Conservation (phyloP, 2,113 vertebrate species). For the Carassius carassius region DNA sequence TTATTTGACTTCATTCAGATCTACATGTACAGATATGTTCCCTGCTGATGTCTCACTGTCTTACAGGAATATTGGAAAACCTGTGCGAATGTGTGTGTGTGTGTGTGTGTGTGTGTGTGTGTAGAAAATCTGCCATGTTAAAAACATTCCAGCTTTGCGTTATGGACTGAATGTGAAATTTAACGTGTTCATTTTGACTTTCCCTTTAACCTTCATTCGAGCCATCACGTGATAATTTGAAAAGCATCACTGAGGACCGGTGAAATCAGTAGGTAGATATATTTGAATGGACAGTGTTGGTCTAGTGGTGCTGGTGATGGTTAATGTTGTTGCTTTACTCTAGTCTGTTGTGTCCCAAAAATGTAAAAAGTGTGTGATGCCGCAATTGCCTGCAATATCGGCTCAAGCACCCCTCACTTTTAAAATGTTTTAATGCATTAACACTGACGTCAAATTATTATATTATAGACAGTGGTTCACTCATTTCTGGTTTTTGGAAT, state of each 20-base stretch:
- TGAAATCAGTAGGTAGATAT: conserved; percentile 35
- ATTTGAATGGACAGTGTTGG: conserved; percentile 52
- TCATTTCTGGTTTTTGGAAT: neutral
- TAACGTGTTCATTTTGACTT: conserved; percentile 50
- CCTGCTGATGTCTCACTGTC: conserved; percentile 44
- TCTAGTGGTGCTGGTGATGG: conserved; percentile 44
- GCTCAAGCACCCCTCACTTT: conserved; percentile 4
- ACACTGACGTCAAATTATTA: neutral
- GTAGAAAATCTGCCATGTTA: conserved; percentile 73
- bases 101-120: conserved; percentile 60
- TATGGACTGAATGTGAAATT: conserved; percentile 54
- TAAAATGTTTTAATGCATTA: neutral
- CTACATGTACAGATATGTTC: conserved; percentile 27
- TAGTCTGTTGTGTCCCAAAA: conserved; percentile 38
- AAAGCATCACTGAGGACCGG: conserved; percentile 28
- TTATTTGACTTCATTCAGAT: neutral
- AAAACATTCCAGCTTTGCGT: conserved; percentile 72
- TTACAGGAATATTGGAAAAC: conserved; percentile 38
- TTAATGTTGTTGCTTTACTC: conserved; percentile 49
- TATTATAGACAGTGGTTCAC: neutral
- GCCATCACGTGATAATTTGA: conserved; percentile 34
- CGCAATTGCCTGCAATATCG: conserved; percentile 24
- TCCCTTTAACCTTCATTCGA: conserved; percentile 68
- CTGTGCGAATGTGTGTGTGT: conserved; percentile 47
- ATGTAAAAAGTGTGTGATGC: conserved; percentile 22